Conservation (phyloP, 1,140 invertebrate species). For the Matsumurasca onukii region DNA sequence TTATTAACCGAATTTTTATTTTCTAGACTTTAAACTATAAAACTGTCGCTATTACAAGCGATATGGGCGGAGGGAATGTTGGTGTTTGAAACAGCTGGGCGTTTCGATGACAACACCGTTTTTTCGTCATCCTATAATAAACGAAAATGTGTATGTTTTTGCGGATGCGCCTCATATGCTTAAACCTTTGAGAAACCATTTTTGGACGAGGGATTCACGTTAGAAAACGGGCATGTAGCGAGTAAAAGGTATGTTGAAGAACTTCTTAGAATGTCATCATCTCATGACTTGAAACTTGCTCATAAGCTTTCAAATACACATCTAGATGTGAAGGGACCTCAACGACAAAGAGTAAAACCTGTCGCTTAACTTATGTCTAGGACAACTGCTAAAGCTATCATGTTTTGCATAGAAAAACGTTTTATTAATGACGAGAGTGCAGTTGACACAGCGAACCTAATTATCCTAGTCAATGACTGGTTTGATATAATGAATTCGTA, state of each 20-base stretch:
- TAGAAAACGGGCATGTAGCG: background rate
- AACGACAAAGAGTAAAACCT: conserved; percentile 14
- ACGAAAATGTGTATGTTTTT: conserved; percentile 38
- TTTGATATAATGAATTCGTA: conserved; percentile 33
- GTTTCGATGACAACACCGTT: background rate
- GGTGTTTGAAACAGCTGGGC: conserved; percentile 9
- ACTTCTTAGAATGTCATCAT: background rate
- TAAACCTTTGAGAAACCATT: conserved; percentile 39
- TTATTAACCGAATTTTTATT: no score
- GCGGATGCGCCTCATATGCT: conserved; percentile 39
- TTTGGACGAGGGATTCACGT: conserved; percentile 34
- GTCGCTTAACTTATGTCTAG: conserved; percentile 26
- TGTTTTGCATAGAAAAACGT: background rate
- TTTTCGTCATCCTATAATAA: conserved; percentile 5
- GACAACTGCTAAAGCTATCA: background rate
- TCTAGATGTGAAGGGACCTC: background rate
- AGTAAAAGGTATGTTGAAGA: conserved; percentile 3
- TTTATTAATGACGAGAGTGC: background rate
- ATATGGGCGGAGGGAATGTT: conserved; percentile 20
- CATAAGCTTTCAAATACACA: conserved; percentile 16
- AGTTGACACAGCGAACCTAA: background rate
- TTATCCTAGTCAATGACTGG: conserved; percentile 29
- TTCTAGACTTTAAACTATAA: background rate
- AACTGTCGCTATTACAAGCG: conserved; percentile 10
- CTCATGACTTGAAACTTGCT: conserved; percentile 17